Conservation (phyloP, 1,140 invertebrate species). For the Lamellibrachia luymesi region DNA sequence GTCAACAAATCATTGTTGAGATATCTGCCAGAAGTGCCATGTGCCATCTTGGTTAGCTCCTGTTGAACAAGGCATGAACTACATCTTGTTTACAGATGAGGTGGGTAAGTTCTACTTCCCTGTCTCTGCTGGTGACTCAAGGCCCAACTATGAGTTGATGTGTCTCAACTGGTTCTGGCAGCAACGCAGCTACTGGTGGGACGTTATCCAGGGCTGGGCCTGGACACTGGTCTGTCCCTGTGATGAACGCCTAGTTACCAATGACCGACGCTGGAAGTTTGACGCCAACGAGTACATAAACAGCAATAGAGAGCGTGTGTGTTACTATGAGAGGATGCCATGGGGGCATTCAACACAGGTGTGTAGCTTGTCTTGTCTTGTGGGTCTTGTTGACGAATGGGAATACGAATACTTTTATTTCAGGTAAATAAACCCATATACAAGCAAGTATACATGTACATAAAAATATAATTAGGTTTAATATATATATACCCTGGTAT, state of each 20-base stretch:
- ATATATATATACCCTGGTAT: no score
- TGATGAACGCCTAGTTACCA: background rate
- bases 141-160: background rate
- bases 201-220: background rate
- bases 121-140: background rate
- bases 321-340: background rate
- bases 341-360: background rate
- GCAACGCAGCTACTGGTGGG: background rate
- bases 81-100: background rate
- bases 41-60: background rate
- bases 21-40: background rate
- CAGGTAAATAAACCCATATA: no score
- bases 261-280: background rate
- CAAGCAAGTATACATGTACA: no score
- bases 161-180: background rate
- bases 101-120: background rate
- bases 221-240: background rate
- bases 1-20: no score
- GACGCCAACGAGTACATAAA: background rate
- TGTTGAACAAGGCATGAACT: background rate
- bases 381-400: background rate
- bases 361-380: background rate
- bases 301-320: background rate
- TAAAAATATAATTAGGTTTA: no score
- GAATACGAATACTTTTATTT: no score